Base-by-base conservation (phyloP, 2,888 invertebrate species). In the Chymomyza amoena region DNA sequence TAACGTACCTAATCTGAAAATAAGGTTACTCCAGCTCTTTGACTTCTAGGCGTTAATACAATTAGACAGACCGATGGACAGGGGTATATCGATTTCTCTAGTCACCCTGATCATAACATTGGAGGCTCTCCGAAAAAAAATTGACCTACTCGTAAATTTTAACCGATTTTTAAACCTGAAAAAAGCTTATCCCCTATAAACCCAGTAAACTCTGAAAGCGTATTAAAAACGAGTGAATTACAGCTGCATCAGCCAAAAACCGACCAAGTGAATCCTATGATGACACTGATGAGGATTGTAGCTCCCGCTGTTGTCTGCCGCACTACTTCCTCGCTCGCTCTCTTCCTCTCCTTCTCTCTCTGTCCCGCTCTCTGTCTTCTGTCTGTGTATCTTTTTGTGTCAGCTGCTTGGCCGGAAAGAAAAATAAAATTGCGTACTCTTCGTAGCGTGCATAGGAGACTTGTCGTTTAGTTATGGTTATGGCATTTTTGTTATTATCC, bases 401-500 rank as follows among this genome's bases (percentile, higher is more conserved):
- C 20, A 68, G 68, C 63, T 57, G 60, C 54, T 60, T 66, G 70
- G 32, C 25, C 69, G 66, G 66, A 32, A 70, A 70, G 51, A 28
- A 52, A n/a, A 65, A 54, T 74, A 61, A 63, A 73, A 65, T 74
- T 74, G 28, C 66, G 39, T 45, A 45, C 39, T 45, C n/a, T n/a
- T n/a, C 39, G 20, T 7, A 18, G 54, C 54, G 54, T 54, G 54
- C 54, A 54, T 18, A 32, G 18, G 54, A 10, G 20, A 54, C 20
- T 20, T 36, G 60, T 36, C 60, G 16, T 74, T 80, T 45, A 45
- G 39, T 45, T 45, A 45, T 45, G 76, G 65, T 71, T 84, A 79
- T 81, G 87, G 78, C 84, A 86, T 76, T 75, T 81, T 86, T 81
- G 75, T 75, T 82, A 86, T 84, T 83, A 79, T 86, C 81, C 70